Evolutionary conservation across 2,888 invertebrate species (phyloP).

Genomic region (Urechis unicinctus): DNA sequence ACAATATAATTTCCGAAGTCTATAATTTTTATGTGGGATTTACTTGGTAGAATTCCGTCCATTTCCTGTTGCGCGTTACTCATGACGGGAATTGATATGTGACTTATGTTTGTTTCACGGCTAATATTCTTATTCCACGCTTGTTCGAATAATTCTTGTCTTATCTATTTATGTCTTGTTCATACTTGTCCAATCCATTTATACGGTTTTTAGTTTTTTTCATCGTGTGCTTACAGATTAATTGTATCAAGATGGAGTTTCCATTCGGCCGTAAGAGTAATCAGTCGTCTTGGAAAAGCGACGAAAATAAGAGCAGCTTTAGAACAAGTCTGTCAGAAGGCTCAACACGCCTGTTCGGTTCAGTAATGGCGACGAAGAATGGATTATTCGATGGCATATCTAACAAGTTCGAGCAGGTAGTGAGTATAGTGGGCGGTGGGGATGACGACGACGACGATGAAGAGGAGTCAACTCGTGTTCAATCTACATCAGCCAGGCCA

Average conservation of each 20-base stretch:
- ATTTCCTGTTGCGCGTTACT: too few species aligned
- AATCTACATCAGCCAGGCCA: neutral
- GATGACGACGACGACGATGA: constrained; percentile 2
- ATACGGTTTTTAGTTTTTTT: too few species aligned
- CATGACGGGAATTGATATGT: too few species aligned
- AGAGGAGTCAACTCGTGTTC: neutral
- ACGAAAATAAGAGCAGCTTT: constrained; percentile 8
- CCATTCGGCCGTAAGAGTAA: constrained; percentile 9
- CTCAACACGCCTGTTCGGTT: constrained; percentile 17
- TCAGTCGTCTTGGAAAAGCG: neutral
- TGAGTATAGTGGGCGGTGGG: constrained; percentile 12
- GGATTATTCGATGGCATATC: constrained; percentile 18
- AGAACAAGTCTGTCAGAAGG: constrained; percentile 19
- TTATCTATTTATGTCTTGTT: too few species aligned
- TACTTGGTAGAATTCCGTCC: too few species aligned
- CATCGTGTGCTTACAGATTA: too few species aligned
- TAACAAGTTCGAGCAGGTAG: constrained; percentile 16
- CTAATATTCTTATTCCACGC: too few species aligned
- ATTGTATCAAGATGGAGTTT: constrained; percentile 12
- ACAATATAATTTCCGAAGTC: too few species aligned
- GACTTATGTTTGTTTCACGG: too few species aligned
- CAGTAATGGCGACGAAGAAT: constrained; percentile 14
- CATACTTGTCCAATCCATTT: too few species aligned
- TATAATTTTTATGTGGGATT: too few species aligned
- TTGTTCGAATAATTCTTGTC: too few species aligned